Conservation (phyloP, 2,113 vertebrate species). For the Lagenorhynchus albirostris region DNA sequence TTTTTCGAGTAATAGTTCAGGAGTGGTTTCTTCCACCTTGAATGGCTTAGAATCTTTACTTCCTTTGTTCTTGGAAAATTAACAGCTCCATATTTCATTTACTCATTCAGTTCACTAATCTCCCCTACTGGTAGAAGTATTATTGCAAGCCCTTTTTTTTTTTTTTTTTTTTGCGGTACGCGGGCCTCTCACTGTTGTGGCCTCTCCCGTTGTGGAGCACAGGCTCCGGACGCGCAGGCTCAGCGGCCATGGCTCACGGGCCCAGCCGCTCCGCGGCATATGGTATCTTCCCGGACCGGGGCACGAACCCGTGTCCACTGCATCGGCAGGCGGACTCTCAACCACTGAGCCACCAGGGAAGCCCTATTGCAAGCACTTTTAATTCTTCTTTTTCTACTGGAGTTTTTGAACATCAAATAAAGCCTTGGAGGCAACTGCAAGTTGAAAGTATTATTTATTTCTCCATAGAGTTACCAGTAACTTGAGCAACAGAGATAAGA, state of each 20-base stretch:
- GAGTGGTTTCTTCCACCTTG: neutral
- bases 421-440: neutral
- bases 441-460: neutral
- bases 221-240: too few species aligned
- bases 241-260: too few species aligned
- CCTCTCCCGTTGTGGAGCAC: too few species aligned
- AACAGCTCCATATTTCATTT: neutral
- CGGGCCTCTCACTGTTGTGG: too few species aligned
- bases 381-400: neutral
- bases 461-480: neutral
- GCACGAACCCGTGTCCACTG: too few species aligned
- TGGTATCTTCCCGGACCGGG: too few species aligned
- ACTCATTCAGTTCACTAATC: neutral
- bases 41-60: neutral
- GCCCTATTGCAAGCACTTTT: neutral
- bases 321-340: too few species aligned
- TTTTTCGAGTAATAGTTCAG: neutral
- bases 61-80: neutral
- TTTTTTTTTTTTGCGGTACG: neutral
- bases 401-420: neutral
- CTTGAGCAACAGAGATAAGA: neutral
- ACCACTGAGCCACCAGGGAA: too few species aligned
- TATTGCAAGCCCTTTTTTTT: neutral
- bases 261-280: too few species aligned
- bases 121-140: neutral